Percentiles rank a stretch among this genome's conserved stretches.
Evolutionary conservation across 2,888 invertebrate genomes (phyloP).

Genomic region (Limenitis camilla): DNA sequence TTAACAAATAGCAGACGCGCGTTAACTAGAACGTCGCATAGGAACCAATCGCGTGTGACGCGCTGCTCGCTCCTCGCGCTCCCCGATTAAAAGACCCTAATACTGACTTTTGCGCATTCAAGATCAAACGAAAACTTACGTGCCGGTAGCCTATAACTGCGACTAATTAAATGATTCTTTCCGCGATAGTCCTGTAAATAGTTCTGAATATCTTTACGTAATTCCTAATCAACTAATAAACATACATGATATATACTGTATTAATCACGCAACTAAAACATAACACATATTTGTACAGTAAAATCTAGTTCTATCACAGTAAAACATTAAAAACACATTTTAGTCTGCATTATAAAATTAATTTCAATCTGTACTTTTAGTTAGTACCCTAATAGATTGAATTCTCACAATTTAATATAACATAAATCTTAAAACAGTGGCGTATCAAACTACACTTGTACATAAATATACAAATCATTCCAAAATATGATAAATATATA

Average conservation of each 20-base stretch:
- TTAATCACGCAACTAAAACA: conserved; percentile 13
- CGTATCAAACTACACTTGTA: neutral
- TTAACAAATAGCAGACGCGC: too few species aligned
- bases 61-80: too few species aligned
- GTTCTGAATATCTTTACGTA: conserved; percentile 3
- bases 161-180: too few species aligned
- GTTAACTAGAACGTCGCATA: too few species aligned
- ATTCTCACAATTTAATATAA: conserved; percentile 8
- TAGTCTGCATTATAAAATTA: conserved; percentile 24
- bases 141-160: too few species aligned
- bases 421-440: neutral
- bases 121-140: too few species aligned
- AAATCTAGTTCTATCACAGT: conserved; percentile 72
- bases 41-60: too few species aligned
- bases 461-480: neutral
- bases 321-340: conserved; percentile 56
- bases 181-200: neutral
- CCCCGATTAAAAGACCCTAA: too few species aligned
- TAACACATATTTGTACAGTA: conserved; percentile 23
- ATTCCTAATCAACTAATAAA: conserved; percentile 1
- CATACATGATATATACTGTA: conserved; percentile 7
- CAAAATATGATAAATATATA: conserved; percentile 1
- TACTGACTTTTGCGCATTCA: too few species aligned
- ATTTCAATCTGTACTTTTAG: conserved; percentile 12
- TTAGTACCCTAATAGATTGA: conserved; percentile 1